These are phyloP conservation scores for Spilosoma lubricipeda DNA, from an alignment of 2,888 invertebrate species.

Conservation along the genomic window DNA sequence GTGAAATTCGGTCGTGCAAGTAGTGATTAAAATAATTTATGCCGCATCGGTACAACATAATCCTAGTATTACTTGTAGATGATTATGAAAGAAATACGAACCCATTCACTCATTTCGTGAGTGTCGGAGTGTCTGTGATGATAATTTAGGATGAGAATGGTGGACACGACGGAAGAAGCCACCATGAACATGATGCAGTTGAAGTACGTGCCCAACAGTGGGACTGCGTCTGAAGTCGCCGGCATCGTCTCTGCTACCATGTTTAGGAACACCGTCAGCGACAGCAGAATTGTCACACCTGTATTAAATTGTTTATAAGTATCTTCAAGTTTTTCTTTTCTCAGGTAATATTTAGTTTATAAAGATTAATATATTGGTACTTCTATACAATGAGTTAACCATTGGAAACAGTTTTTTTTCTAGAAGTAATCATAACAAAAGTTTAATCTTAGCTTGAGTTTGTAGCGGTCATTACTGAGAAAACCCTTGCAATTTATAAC, in stretches of 20 bases:
- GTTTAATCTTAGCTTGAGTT: no score
- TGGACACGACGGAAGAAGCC: slow-evolving; percentile 98
- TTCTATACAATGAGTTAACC: no score
- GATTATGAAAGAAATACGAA: slow-evolving; percentile 81
- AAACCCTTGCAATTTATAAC: no score
- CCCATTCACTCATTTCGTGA: slow-evolving; percentile 99
- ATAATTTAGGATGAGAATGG: slow-evolving; percentile 98
- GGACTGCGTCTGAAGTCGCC: slow-evolving; percentile 97
- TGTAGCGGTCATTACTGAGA: no score
- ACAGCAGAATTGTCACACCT: slow-evolving; percentile 99
- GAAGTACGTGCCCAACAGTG: slow-evolving; percentile 97
- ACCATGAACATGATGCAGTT: slow-evolving; percentile 99
- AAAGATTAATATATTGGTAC: no score
- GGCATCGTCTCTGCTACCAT: slow-evolving; percentile 99
- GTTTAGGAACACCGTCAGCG: slow-evolving; percentile 98
- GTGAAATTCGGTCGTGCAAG: neutral
- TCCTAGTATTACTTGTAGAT: neutral
- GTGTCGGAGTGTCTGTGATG: slow-evolving; percentile 99
- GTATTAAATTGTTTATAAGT: slow-evolving; percentile 11
- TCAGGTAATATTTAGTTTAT: no score
- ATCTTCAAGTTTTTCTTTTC: no score
- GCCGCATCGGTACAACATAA: neutral
- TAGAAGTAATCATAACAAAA: no score
- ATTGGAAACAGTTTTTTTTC: no score
- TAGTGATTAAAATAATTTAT: neutral